Evolutionary conservation across 2,888 invertebrate genomes (phyloP), one percentile per base, ranked within the genome.

Genomic region (Ashinkailepas kermadecensis): DNA sequence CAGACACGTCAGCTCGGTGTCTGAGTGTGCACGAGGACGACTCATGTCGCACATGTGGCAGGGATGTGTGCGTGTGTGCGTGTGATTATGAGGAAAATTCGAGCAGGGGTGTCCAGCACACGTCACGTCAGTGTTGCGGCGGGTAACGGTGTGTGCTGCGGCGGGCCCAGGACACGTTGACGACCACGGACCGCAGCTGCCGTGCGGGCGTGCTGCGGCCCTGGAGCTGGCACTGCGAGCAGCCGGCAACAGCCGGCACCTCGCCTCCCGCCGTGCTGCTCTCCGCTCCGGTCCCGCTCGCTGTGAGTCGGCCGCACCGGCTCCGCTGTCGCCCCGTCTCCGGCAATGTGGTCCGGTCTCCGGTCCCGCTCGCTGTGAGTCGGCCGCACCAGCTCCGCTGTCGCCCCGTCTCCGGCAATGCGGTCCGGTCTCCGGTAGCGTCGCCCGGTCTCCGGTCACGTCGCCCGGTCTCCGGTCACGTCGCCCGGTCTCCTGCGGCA

Each of bases 351-450:
- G 39, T 39, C 39, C 39, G 2, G 39, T 39, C 39, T 39, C 56
- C 74, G 56, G 74, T 74, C 74, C 74, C 74, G 8, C 56, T 74
- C 74, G 74, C 54, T 74, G 74, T 74, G 74, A 74, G 74, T 74
- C 23, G 18, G 1, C 25, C 13, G 67, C 15, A 11, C 67, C 25
- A 25, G 18, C 67, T 11, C 39, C 39, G 39, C 39, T 39, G 39
- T 39, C 39, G 39, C 39, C 39, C 39, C 2, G 39, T 39, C 39
- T 39, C 39, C 39, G 39, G 39, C 39, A 39, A 39, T 39, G 39
- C 4, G 39, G 39, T 39, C 39, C 39, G 2, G 39, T 39, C 39
- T 39, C 56, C 74, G 56, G 74, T 74, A 18, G 21, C 64, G 21
- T 0, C 18, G 18, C 4, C 64, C 21, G 64, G 9, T 64, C 21